Evolutionary conservation across 30 jellyfish, hydroid and myxozoan species (phyloP).

Genomic region (Chrysaora quinquecirrha): DNA sequence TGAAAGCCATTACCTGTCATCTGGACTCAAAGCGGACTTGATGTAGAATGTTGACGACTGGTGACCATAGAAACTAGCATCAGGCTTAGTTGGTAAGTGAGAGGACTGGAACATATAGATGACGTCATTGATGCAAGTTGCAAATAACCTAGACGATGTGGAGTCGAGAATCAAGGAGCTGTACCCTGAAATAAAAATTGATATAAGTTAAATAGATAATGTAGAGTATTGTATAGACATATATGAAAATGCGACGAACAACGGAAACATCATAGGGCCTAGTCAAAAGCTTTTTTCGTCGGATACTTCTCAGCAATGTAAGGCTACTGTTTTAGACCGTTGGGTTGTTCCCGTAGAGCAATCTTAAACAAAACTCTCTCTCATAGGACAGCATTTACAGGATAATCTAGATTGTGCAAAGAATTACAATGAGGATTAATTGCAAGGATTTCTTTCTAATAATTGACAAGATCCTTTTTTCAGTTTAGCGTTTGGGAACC

Average conservation of each 20-base stretch:
- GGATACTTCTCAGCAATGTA: too few relatives aligned
- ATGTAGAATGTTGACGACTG: constrained; percentile 92
- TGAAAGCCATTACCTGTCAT: constrained; percentile 98
- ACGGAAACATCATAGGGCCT: too few relatives aligned
- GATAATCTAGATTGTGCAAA: too few relatives aligned
- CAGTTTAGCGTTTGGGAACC: too few relatives aligned
- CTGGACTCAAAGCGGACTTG: constrained; percentile 94
- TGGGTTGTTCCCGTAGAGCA: too few relatives aligned
- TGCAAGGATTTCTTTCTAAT: too few relatives aligned
- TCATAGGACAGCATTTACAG: too few relatives aligned
- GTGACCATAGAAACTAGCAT: constrained; percentile 81
- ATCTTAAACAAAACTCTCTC: too few relatives aligned
- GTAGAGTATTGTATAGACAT: not conserved
- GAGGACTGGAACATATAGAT: constrained; percentile 79
- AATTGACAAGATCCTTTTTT: too few relatives aligned
- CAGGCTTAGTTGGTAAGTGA: constrained; percentile 70
- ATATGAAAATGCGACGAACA: not conserved
- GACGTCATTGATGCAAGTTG: constrained; percentile 94
- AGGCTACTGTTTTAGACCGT: too few relatives aligned
- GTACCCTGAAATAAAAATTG: constrained; percentile 74
- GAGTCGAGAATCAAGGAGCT: constrained; percentile 84
- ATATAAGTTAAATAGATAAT: not conserved
- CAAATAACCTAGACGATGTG: constrained; percentile 75
- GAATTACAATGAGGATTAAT: too few relatives aligned
- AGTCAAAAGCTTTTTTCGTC: too few relatives aligned